phyloP scores from a whole-genome alignment of 2,113 vertebrate species.

The Ochotona curzoniae region DNA sequence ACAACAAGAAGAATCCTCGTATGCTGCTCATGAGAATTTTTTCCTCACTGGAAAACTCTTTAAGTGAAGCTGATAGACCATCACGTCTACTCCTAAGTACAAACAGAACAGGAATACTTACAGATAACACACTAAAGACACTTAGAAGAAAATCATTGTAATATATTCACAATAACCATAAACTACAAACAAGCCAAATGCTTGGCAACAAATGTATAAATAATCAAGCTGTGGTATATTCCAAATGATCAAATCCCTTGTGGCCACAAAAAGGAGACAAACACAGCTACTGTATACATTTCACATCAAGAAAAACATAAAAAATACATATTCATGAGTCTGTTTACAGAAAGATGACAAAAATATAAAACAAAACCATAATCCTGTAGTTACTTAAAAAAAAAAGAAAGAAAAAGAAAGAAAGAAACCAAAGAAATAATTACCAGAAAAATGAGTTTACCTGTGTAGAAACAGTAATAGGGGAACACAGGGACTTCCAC shows the following conservation, averaged over 20 bases:
- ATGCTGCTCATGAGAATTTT: background rate
- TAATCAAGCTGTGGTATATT: background rate
- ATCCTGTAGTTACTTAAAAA: background rate
- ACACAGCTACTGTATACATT: background rate
- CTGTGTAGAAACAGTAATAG: background rate
- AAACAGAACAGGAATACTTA: background rate
- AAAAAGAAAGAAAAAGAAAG: background rate
- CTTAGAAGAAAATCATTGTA: background rate
- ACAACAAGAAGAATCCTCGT: background rate
- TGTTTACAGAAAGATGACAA: background rate
- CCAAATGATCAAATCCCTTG: background rate
- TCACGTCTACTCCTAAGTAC: background rate
- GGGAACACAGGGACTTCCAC: fast-evolving
- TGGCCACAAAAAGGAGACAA: background rate
- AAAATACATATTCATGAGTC: background rate
- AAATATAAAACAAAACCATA: background rate
- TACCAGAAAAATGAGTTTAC: background rate
- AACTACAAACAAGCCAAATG: background rate
- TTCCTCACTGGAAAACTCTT: background rate
- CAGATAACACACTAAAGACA: background rate
- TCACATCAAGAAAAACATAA: background rate
- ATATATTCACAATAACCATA: background rate
- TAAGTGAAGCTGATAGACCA: background rate
- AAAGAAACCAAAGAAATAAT: background rate
- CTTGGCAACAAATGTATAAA: background rate